Conservation (phyloP, 2,113 vertebrate species). For the Dipodomys stephensi region DNA sequence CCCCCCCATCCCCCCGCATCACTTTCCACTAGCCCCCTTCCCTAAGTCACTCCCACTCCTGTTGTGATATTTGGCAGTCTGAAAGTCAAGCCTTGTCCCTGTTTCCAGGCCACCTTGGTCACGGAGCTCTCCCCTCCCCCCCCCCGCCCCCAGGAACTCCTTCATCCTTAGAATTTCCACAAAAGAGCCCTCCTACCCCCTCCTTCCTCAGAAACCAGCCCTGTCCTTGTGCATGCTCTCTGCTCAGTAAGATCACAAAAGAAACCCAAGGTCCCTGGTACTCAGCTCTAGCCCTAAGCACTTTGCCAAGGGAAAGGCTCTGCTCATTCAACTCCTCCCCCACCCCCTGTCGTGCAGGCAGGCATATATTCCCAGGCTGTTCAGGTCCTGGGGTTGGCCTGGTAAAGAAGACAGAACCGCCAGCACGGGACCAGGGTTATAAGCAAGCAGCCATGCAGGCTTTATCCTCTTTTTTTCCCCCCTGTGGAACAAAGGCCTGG, state of each 20-base stretch:
- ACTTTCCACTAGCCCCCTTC: neutral
- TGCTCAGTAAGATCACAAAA: neutral
- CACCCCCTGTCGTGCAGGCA: neutral
- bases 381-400: slow-evolving; percentile 56
- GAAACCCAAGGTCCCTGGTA: neutral
- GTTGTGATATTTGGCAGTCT: neutral
- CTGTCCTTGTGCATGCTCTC: neutral
- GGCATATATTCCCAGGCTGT: slow-evolving; percentile 35
- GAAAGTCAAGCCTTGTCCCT: neutral
- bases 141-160: neutral
- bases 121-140: neutral
- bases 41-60: neutral
- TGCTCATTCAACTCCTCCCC: neutral
- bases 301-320: neutral
- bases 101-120: neutral
- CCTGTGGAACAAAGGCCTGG: slow-evolving; percentile 10
- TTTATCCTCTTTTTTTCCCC: neutral
- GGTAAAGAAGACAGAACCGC: neutral
- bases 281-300: neutral
- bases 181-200: neutral
- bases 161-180: neutral
- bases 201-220: neutral
- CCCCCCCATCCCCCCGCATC: neutral
- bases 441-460: neutral
- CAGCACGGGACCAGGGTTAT: neutral